Evolutionary conservation across 2,113 vertebrate species (phyloP), one percentile per base, ranked within the genome.

Genomic region (Chaenogobius annularis): DNA sequence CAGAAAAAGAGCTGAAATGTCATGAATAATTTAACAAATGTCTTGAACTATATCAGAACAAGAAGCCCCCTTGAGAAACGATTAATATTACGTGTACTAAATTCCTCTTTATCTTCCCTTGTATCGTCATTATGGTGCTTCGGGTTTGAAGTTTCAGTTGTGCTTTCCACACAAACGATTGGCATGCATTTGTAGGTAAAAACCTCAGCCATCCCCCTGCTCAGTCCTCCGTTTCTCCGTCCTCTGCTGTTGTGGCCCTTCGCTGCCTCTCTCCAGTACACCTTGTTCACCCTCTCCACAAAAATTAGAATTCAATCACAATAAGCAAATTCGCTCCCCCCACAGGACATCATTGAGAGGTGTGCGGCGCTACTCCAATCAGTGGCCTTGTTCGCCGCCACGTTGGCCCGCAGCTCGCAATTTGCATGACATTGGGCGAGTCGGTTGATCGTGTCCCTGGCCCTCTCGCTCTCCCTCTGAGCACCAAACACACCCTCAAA

Each of bases 381-480:
- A 89, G 82, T 83, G 87, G 85, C 82, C 89, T 91, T 89, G 88
- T 89, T 92, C 85, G 7, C 66, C 64, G 70, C 52, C 69, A 67
- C 80, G 73, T 77, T 52, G 81, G 81, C 85, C 82, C n/a, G 50
- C 43, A 84, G 86, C 82, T 70, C 14, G 15, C 69, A 10, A 92
- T 93, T 92, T 88, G 87, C 90, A 92, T 92, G 86, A 92, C 83
- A 91, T 52, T 91, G 78, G 77, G 75, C 67, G 40, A 68, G 71
- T 80, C 79, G 74, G 70, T 50, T 66, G 67, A 85, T 69, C 61
- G 50, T 59, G 55, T 64, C 58, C 11, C 3, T 72, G 63, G 65
- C 3, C 68, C 56, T 61, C 58, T 17, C 26, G 17, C 26, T 15
- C 58, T 17, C 58, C 10, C 56, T 7, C 15, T n/a, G 55, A 58